phyloP scores from a whole-genome alignment of 2,888 invertebrate genomes.

The Seladonia tumulorum region DNA sequence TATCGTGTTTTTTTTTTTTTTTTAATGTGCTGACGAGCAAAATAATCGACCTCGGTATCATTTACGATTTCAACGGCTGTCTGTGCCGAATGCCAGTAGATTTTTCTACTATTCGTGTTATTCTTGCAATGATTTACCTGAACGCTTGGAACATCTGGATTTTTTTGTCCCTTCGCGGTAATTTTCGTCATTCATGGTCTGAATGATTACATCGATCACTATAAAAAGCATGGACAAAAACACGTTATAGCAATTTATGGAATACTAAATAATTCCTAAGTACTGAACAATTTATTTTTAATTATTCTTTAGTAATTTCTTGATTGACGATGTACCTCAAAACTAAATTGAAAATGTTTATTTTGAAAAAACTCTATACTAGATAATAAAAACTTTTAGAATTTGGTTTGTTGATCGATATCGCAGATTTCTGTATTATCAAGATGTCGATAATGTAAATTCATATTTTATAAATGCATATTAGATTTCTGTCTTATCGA shows the following conservation, averaged over 20 bases:
- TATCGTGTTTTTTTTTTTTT: background rate
- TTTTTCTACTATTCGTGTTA: background rate
- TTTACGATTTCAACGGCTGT: background rate
- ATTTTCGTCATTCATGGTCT: background rate
- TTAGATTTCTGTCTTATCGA: too few species aligned
- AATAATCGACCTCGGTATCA: slow-evolving; percentile 8
- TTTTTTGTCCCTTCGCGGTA: background rate
- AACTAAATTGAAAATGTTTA: too few species aligned
- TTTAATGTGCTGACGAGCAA: background rate
- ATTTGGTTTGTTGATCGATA: too few species aligned
- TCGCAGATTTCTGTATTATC: too few species aligned
- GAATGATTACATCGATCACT: background rate
- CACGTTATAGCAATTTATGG: background rate
- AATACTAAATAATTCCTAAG: too few species aligned
- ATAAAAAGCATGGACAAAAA: slow-evolving; percentile 1
- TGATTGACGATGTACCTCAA: too few species aligned
- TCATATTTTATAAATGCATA: too few species aligned
- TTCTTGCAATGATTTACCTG: background rate
- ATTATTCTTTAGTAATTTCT: too few species aligned
- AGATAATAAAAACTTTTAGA: too few species aligned
- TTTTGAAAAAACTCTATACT: too few species aligned
- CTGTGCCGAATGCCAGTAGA: background rate
- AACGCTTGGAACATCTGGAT: background rate
- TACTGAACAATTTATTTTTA: too few species aligned
- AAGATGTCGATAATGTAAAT: too few species aligned